These are phyloP conservation scores for Anhinga anhinga DNA, from an alignment of 2,113 vertebrate genomes.

Conservation along the genomic window DNA sequence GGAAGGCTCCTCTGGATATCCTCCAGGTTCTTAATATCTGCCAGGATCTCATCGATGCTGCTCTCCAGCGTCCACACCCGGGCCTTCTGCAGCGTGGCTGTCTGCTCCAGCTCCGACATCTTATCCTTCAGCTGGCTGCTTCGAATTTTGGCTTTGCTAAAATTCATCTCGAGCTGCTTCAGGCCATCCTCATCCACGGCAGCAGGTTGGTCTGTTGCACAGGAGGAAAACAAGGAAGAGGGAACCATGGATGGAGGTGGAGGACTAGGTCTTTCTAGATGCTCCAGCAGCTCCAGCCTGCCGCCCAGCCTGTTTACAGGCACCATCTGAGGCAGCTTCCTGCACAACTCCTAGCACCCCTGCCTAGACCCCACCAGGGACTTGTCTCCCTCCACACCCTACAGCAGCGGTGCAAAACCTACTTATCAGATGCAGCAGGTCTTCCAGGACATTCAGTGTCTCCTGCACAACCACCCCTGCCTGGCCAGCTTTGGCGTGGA, in stretches of 20 bases:
- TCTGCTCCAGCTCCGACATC: constrained; percentile 74
- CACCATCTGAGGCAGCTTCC: background rate
- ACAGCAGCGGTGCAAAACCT: background rate
- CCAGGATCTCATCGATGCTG: constrained; percentile 80
- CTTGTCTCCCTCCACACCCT: background rate
- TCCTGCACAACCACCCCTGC: constrained; percentile 67
- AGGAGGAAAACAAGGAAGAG: background rate
- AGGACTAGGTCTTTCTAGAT: background rate
- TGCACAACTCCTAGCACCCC: background rate
- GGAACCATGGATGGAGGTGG: background rate
- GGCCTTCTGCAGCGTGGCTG: constrained; percentile 65
- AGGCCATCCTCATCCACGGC: constrained; percentile 74
- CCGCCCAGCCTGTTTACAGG: background rate
- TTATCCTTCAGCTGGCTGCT: constrained; percentile 70
- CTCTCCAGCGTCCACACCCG: constrained; percentile 64
- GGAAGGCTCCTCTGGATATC: constrained; percentile 82
- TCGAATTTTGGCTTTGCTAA: constrained; percentile 62
- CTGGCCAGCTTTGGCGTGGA: constrained; percentile 57
- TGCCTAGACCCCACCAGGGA: background rate
- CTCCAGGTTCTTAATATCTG: constrained; percentile 87
- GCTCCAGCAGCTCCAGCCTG: background rate
- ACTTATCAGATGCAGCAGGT: constrained; percentile 80
- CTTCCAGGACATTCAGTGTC: constrained; percentile 67
- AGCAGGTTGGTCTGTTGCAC: constrained; percentile 70
- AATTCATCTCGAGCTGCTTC: constrained; percentile 60